Evolutionary conservation across 2,888 invertebrate genomes (phyloP), one percentile per base, ranked within the genome.

Genomic region (Lasioglossum calceatum): DNA sequence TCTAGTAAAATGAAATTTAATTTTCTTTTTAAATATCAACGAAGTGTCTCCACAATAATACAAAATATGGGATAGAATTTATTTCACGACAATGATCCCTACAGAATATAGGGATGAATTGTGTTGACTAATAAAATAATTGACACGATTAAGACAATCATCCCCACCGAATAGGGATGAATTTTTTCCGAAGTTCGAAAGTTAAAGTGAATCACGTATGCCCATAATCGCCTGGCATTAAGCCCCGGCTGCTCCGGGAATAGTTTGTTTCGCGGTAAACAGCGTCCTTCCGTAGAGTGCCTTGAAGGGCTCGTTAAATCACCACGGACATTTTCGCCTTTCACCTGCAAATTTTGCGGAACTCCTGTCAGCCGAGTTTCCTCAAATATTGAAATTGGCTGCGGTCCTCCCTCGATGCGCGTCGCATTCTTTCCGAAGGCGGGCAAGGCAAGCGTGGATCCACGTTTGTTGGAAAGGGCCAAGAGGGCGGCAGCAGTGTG

Each of bases 331-430:
- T 91, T 88, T 85, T 88, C 89, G 87, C 87, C 90, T 91, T 90
- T 89, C 90, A 91, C 92, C 87, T 88, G 86, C 90, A 90, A 91
- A 91, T 92, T 91, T 90, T 90, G 91, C 88, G 88, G 88, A 85
- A 87, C 88, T 89, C 89, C 87, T 86, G 84, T 89, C 87, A 83
- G 87, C 89, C 85, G 88, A 90, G 93, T 93, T 92, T 92, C 91
- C 87, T 93, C 91, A 94, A 94, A 94, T 94, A 94, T 94, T 94
- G 93, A 91, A 93, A 93, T 91, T 93, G 93, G 91, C 91, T 90
- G 90, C 87, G 87, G 82, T 91, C 84, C 67, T 36, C 67, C 67
- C 89, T 82, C 85, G 91, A 91, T 91, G 92, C 92, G 87, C 88
- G 89, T 89, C 85, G 90, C 90, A 91, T 92, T 92, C 91, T 89